Percentiles rank a stretch among this genome's conserved stretches.
phyloP scores from a whole-genome alignment of 2,113 vertebrate genomes.

The Donacobius atricapilla region DNA sequence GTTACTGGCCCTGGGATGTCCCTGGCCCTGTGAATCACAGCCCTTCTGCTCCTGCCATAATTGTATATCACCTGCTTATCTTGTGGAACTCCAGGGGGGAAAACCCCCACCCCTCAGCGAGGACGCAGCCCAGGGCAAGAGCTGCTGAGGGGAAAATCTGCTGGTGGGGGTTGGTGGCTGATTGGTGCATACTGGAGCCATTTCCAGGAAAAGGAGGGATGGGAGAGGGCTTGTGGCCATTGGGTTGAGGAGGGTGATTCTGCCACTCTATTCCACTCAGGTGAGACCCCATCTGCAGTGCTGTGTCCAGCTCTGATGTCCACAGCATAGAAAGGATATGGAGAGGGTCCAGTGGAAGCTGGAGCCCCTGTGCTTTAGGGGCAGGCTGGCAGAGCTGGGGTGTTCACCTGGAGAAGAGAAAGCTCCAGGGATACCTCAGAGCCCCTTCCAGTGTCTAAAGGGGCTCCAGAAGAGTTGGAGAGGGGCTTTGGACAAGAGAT shows the following conservation, averaged over 20 bases:
- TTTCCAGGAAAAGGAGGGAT: neutral
- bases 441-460: neutral
- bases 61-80: neutral
- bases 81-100: neutral
- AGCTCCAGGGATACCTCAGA: neutral
- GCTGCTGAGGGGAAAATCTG: rapidly evolving
- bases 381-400: neutral
- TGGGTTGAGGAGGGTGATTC: neutral
- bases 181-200: neutral
- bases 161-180: neutral
- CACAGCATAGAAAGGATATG: neutral
- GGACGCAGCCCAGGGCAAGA: neutral
- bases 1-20: neutral
- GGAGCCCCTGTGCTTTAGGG: neutral
- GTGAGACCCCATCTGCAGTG: neutral
- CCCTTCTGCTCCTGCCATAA: neutral
- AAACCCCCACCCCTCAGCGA: rapidly evolving
- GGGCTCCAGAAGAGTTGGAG: neutral
- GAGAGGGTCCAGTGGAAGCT: neutral
- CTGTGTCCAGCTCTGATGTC: neutral
- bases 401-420: neutral
- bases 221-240: neutral
- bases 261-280: neutral
- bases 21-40: rapidly evolving
- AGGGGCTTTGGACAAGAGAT: neutral